Base-by-base conservation (phyloP, 2,113 vertebrate genomes). In the Sakesphorus luctuosus region DNA sequence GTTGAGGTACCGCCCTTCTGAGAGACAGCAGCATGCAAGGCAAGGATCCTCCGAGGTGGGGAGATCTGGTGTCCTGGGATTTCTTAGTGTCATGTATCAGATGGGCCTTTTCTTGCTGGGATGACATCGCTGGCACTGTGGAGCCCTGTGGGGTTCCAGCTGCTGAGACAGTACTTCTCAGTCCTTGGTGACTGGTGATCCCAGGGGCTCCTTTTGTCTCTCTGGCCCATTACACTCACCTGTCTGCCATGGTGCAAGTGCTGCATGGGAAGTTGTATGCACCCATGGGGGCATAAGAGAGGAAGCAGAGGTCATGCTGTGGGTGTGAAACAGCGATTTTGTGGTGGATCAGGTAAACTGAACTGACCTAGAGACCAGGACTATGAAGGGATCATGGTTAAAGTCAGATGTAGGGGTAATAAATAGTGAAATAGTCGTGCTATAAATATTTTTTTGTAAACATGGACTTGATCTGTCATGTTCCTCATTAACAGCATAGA, bases 211-310 rank as follows among this genome's bases (percentile, higher is more conserved):
- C 36, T 69, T 68, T 36, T 20, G 20, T 18, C 31, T 31, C 17
- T 55, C 24, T 78, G 49, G 14, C 9, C 76, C 17, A 25, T 35
- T 13, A 24, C 24, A 4, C 20, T 59, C 19, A 13, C n/a, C 66
- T 33, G 5, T 63, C 56, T 56, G 56, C 40, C 21, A 13, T 0
- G 0, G 35, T 31, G 47, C 1, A 3, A 31, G n/a, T 68, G 26
- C 61, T 67, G 61, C 38, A 17, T 53, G n/a, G 24, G 17, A 38
- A 44, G 23, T 10, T 74, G 47, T 40, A 29, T 26, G 28, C 29
- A 62, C 31, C 16, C 38, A 26, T 17, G 2, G 2, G 12, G 17
- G 33, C 13, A 4, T 6, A 36, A 36, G n/a, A 67, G 43, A 67
- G 29, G 46, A 62, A 52, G 33, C 0, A 33, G 31, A 76, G 10